These are phyloP conservation scores for Microcebus jonahi DNA, from an alignment of 2,113 vertebrate genomes.

Conservation along the genomic window DNA sequence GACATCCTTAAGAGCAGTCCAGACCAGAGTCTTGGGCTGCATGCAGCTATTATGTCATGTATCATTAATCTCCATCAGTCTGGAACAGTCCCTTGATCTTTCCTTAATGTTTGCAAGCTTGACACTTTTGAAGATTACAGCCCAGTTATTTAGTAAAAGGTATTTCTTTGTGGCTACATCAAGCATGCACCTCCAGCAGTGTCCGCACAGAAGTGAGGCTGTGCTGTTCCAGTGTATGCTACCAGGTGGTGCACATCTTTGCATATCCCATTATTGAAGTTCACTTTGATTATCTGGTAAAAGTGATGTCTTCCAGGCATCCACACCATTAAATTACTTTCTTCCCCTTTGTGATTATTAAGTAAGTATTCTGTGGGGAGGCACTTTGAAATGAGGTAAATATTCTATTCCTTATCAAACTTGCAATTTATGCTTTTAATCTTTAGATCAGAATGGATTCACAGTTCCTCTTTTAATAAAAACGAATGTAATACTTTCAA, in stretches of 20 bases:
- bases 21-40: background rate
- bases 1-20: background rate
- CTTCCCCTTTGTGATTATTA: background rate
- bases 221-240: background rate
- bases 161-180: background rate
- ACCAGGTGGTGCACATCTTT: background rate
- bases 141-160: background rate
- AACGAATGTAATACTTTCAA: background rate
- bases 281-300: background rate
- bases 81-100: background rate
- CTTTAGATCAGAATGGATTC: background rate
- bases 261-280: background rate
- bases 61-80: background rate
- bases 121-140: background rate
- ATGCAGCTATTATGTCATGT: background rate
- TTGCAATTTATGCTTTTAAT: conserved; percentile 10
- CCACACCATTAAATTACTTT: background rate
- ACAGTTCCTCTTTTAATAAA: background rate
- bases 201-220: background rate
- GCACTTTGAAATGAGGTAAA: background rate
- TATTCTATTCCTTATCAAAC: background rate
- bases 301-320: background rate
- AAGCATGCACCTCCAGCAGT: background rate
- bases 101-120: background rate
- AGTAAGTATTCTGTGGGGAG: background rate